These are phyloP conservation scores for Gavialis gangeticus DNA, from an alignment of 2,113 vertebrate species.

Conservation along the genomic window DNA sequence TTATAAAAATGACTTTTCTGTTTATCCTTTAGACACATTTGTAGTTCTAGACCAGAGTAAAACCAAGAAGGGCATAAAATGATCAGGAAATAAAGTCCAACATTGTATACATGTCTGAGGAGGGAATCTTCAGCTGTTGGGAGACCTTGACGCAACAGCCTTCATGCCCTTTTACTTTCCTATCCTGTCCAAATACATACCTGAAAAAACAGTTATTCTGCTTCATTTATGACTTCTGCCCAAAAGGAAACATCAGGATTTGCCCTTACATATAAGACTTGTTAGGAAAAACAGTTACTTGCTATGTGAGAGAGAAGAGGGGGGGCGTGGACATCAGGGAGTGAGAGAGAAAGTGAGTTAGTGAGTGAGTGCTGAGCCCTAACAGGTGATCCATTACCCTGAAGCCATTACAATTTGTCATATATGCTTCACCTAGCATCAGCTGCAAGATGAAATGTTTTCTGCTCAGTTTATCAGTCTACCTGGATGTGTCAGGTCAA, in stretches of 20 bases:
- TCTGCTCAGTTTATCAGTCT: conserved; percentile 85
- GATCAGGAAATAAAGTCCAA: not conserved
- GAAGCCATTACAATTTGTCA: conserved; percentile 84
- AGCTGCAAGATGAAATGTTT: conserved; percentile 85
- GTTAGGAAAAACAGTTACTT: not conserved
- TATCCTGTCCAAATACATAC: rapidly evolving
- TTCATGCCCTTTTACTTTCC: not conserved
- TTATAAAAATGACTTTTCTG: not conserved
- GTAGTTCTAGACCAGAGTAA: not conserved
- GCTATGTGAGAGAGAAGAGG: rapidly evolving
- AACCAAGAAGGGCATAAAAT: not conserved
- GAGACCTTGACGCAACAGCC: not conserved
- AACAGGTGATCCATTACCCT: conserved; percentile 82
- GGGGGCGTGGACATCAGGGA: not conserved
- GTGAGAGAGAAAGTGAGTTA: rapidly evolving
- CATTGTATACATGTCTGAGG: not conserved
- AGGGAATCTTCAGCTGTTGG: not conserved
- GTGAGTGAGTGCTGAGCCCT: not conserved
- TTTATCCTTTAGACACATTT: not conserved
- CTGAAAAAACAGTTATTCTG: rapidly evolving
- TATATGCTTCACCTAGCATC: conserved; percentile 86
- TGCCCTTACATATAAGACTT: not conserved
- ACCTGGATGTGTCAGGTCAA: conserved; percentile 84
- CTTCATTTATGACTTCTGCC: not conserved
- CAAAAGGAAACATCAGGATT: not conserved